Percentiles rank a stretch among this genome's conserved stretches.
These are phyloP conservation scores for Elephas maximus DNA, from an alignment of 2,113 vertebrate genomes.

Conservation along the genomic window DNA sequence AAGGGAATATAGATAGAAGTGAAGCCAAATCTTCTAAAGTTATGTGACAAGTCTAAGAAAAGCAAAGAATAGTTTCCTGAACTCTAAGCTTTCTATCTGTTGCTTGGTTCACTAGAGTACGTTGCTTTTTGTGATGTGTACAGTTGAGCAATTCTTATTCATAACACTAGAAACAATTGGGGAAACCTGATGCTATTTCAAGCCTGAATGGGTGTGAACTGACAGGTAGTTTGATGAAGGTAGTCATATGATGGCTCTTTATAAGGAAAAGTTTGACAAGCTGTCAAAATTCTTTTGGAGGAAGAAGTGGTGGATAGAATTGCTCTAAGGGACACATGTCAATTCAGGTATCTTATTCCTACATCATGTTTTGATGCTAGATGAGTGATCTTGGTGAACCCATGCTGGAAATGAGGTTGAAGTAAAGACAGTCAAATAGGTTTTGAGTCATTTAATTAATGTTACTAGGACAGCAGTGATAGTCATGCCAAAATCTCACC, in stretches of 20 bases:
- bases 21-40: neutral
- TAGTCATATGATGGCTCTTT: conserved; percentile 86
- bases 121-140: conserved; percentile 28
- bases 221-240: conserved; percentile 83
- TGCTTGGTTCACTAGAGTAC: neutral
- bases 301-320: conserved; percentile 70
- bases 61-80: neutral
- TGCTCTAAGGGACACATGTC: conserved; percentile 80
- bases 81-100: neutral
- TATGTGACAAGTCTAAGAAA: neutral
- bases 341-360: conserved; percentile 79
- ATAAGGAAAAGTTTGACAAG: conserved; percentile 85
- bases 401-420: conserved; percentile 67
- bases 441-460: conserved; percentile 62
- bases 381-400: conserved; percentile 55
- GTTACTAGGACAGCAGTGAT: neutral
- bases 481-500: neutral
- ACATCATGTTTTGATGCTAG: conserved; percentile 61
- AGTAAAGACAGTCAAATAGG: neutral
- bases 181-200: conserved; percentile 83
- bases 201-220: conserved; percentile 78
- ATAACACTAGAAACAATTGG: conserved; percentile 77
- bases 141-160: conserved; percentile 74
- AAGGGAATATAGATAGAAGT: neutral
- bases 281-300: conserved; percentile 82